Percentiles rank a stretch among this genome's conserved stretches.
These are phyloP conservation scores for Drosophila pseudoananassae DNA, from an alignment of 1,140 invertebrate species.

Conservation along the genomic window DNA sequence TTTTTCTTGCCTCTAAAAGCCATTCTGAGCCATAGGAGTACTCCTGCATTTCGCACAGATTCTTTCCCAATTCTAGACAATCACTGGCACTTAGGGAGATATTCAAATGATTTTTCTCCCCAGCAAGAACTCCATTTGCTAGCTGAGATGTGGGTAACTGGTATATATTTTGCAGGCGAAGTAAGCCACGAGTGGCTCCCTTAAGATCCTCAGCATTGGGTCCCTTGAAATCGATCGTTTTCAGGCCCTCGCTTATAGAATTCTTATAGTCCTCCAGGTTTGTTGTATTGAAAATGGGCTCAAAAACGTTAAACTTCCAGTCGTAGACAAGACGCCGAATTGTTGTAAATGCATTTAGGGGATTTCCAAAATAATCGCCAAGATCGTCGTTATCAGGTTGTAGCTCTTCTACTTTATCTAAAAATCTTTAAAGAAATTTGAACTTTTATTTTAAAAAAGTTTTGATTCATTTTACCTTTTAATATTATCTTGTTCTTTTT, in stretches of 20 bases:
- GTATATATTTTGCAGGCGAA: conserved; percentile 97
- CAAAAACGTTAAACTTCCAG: conserved; percentile 90
- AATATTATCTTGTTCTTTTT: conserved; percentile 28
- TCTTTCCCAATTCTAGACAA: conserved; percentile 96
- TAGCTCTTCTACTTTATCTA: conserved; percentile 32
- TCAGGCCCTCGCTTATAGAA: conserved; percentile 87
- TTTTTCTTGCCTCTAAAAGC: conserved; percentile 92
- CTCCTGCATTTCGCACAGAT: conserved; percentile 94
- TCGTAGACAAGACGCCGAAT: conserved; percentile 96
- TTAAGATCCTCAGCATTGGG: conserved; percentile 94
- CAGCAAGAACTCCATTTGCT: conserved; percentile 91
- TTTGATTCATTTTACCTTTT: conserved; percentile 26
- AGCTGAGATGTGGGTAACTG: conserved; percentile 93
- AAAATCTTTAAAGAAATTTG: conserved; percentile 27
- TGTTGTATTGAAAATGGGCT: conserved; percentile 20
- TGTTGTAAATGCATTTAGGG: conserved; percentile 83
- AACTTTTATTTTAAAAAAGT: not conserved
- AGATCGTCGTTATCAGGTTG: conserved; percentile 12
- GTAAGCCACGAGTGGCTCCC: conserved; percentile 96
- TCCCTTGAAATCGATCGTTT: conserved; percentile 85
- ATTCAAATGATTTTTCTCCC: conserved; percentile 86
- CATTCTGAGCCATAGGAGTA: conserved; percentile 95
- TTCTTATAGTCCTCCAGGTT: conserved; percentile 54
- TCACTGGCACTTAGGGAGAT: conserved; percentile 90
- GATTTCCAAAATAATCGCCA: conserved; percentile 58